phyloP scores from a whole-genome alignment of 35 echinoderm and acorn worm species.

The Lytechinus variegatus region DNA sequence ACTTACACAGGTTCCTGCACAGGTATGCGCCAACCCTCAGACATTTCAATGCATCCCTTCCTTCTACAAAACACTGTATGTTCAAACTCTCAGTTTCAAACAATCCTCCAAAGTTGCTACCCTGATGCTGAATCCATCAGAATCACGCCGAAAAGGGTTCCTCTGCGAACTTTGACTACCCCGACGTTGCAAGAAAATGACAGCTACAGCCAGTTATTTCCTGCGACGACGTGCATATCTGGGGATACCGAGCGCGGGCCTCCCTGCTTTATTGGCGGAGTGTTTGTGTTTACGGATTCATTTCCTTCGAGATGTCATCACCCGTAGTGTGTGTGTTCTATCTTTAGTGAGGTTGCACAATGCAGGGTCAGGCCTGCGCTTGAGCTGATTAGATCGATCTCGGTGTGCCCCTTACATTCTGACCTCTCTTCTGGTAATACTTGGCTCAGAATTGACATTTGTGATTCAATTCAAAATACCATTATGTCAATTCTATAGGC shows the following conservation, averaged over 20 bases:
- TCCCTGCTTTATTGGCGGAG: neutral
- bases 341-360: neutral
- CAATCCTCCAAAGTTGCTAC: neutral
- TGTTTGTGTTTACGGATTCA: neutral
- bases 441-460: neutral
- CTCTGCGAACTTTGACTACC: neutral
- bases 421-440: neutral
- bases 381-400: neutral
- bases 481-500: neutral
- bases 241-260: neutral
- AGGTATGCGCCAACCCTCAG: neutral
- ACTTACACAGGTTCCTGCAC: neutral
- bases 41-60: neutral
- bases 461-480: neutral
- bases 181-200: neutral
- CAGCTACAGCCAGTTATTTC: neutral
- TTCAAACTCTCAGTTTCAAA: neutral
- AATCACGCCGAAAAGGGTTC: neutral
- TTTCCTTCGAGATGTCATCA: neutral
- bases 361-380: neutral
- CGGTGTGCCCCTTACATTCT: neutral
- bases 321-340: neutral
- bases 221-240: neutral
- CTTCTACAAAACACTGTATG: neutral
- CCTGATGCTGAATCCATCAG: neutral